Conservation (phyloP, 2,113 vertebrate species). For the Bufo bufo region DNA sequence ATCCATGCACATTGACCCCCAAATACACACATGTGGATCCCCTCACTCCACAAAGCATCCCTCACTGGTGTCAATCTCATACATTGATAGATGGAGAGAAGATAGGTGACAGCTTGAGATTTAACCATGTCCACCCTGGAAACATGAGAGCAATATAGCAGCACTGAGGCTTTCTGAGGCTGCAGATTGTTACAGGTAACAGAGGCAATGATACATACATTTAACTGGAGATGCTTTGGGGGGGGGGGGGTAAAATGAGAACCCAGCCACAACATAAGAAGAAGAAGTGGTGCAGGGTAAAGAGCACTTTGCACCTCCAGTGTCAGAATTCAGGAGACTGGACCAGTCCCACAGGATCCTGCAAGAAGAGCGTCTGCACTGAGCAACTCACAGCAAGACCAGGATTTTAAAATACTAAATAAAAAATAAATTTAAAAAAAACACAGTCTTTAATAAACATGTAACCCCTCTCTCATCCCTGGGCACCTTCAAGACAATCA, state of each 20-base stretch:
- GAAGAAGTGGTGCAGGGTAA: background rate
- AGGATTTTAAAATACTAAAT: background rate
- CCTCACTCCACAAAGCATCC: background rate
- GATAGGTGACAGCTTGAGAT: constrained; percentile 20
- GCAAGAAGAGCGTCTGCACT: background rate
- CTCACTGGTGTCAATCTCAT: constrained; percentile 22
- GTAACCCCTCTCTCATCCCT: background rate
- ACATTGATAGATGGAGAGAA: constrained; percentile 28
- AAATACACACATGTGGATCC: background rate
- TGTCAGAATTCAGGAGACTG: constrained; percentile 35
- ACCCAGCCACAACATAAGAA: background rate
- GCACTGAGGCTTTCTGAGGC: background rate
- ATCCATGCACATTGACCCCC: background rate
- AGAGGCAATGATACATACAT: background rate
- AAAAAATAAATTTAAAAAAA: background rate
- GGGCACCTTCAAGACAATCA: background rate
- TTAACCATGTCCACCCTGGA: constrained; percentile 34
- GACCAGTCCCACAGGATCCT: constrained; percentile 11
- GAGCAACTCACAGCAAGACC: background rate
- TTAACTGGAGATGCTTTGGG: background rate
- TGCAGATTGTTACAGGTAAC: background rate
- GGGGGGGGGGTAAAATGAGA: background rate
- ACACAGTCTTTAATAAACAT: constrained; percentile 32
- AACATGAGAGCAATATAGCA: background rate
- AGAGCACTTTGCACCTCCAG: constrained; percentile 29